These are phyloP conservation scores for Agrotis segetum DNA, from an alignment of 2,888 invertebrate species.

Conservation along the genomic window DNA sequence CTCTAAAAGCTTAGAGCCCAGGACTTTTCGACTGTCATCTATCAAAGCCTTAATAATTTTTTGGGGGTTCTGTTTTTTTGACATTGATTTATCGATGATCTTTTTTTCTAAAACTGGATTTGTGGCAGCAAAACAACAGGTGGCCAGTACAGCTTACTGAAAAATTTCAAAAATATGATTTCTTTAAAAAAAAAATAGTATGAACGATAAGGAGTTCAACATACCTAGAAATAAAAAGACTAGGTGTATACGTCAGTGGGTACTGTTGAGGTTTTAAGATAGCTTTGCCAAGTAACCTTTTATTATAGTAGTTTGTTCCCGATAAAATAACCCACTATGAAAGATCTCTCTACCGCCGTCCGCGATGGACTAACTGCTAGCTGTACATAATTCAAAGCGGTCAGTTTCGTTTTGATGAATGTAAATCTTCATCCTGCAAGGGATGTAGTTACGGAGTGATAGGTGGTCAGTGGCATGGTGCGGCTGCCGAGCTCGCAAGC, in stretches of 20 bases:
- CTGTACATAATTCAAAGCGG: conserved; percentile 17
- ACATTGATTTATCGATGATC: not conserved
- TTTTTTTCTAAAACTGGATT: not conserved
- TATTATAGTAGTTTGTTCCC: not conserved
- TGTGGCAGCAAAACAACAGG: not conserved
- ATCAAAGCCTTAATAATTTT: no score
- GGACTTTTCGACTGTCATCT: not conserved
- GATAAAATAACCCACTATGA: not conserved
- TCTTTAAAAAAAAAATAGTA: not conserved
- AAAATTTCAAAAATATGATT: not conserved
- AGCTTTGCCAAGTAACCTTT: not conserved
- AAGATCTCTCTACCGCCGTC: not conserved
- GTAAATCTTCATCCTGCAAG: conserved; percentile 48
- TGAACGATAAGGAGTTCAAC: not conserved
- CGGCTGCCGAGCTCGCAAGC: conserved; percentile 64
- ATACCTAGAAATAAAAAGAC: not conserved
- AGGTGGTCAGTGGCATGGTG: conserved; percentile 73
- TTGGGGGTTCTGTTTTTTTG: not conserved
- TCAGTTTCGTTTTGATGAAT: conserved; percentile 37
- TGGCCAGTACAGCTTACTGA: not conserved
- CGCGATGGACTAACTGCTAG: conserved; percentile 3
- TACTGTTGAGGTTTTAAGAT: not conserved
- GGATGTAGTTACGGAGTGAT: conserved; percentile 54
- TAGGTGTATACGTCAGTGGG: no score
- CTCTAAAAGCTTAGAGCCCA: not conserved